phyloP scores from a whole-genome alignment of 37 sponge, comb jelly and placozoan genomes.

The Bolinopsis microptera region DNA sequence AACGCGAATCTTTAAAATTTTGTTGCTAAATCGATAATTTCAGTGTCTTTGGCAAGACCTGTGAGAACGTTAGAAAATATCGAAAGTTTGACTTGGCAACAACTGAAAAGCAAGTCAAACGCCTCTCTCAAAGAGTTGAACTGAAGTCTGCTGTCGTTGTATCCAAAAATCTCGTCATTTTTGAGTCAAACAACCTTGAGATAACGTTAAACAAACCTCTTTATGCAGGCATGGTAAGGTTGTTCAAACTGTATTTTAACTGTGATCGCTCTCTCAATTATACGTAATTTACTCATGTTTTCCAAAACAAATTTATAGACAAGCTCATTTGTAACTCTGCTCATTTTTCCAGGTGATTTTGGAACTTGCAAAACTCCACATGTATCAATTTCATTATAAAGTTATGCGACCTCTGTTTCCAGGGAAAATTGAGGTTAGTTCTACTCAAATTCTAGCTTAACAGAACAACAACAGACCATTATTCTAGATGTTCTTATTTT shows the following conservation, averaged over 20 bases:
- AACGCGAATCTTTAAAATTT: not conserved
- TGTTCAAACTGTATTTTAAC: not conserved
- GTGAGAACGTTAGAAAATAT: not conserved
- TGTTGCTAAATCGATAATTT: not conserved
- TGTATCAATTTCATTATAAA: constrained; percentile 2
- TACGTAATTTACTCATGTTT: not conserved
- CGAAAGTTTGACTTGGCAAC: not conserved
- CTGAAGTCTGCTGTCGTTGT: not conserved
- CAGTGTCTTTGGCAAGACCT: constrained; percentile 31
- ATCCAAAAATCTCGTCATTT: not conserved
- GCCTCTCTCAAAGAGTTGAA: not conserved
- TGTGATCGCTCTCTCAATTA: too few species aligned
- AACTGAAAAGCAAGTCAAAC: not conserved
- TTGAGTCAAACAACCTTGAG: not conserved
- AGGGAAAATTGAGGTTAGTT: not conserved
- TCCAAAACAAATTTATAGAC: not conserved
- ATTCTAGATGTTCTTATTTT: too few species aligned
- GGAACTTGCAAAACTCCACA: not conserved
- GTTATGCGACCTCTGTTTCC: not conserved
- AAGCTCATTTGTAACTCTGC: too few species aligned
- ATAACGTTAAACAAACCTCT: not conserved
- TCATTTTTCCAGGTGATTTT: not conserved
- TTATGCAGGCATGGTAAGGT: constrained; percentile 40
- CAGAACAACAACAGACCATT: too few species aligned
- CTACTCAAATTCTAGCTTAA: too few species aligned